phyloP scores from a whole-genome alignment of 2,888 invertebrate species.

The Philhelius pedissequus region DNA sequence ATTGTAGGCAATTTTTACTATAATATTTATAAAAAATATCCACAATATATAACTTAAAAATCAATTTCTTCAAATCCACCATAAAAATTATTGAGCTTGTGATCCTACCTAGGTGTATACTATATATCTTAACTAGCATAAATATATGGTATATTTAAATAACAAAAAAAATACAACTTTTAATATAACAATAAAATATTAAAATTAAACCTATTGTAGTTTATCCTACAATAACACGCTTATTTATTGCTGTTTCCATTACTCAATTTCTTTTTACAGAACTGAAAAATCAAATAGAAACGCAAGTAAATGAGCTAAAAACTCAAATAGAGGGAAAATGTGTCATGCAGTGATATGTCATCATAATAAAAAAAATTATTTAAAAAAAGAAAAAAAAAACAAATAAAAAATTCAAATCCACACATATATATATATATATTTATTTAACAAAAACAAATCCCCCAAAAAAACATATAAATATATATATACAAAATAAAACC shows the following conservation, averaged over 20 bases:
- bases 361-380: slow-evolving; percentile 72
- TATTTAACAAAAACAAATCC: slow-evolving; percentile 58
- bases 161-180: slow-evolving; percentile 62
- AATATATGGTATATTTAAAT: slow-evolving; percentile 59
- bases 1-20: no score
- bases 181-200: slow-evolving; percentile 68
- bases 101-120: slow-evolving; percentile 55
- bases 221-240: slow-evolving; percentile 79
- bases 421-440: slow-evolving; percentile 66
- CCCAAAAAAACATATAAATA: slow-evolving; percentile 41
- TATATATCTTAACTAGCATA: slow-evolving; percentile 55
- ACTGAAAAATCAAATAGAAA: slow-evolving; percentile 97
- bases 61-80: neutral
- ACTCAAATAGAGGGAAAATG: slow-evolving; percentile 98
- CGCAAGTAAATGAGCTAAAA: slow-evolving; percentile 97
- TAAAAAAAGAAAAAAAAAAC: slow-evolving; percentile 57
- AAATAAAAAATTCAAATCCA: slow-evolving; percentile 66
- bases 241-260: slow-evolving; percentile 79
- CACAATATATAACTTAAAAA: no score
- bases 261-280: slow-evolving; percentile 86
- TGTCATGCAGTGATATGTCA: slow-evolving; percentile 92
- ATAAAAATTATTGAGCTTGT: slow-evolving; percentile 53
- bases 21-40: no score
- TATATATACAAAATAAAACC: slow-evolving; percentile 51
- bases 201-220: slow-evolving; percentile 75